Conservation (phyloP, 1,140 invertebrate genomes). For the Microplitis mediator region DNA sequence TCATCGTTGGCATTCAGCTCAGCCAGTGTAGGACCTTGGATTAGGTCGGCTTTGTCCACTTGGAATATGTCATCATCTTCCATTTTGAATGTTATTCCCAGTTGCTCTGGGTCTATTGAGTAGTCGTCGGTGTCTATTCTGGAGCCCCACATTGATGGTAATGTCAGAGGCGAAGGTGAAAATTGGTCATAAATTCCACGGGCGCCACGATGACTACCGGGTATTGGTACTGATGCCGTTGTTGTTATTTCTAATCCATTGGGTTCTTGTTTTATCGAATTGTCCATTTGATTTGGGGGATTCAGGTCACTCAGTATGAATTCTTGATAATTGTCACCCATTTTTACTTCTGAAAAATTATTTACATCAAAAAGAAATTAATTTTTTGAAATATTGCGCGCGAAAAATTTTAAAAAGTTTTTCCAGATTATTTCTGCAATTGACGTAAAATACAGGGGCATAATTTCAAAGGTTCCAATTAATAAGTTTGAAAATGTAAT, state of each 20-base stretch:
- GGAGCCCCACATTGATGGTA: conserved; percentile 46
- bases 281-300: conserved; percentile 42
- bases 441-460: no score
- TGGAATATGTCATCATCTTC: conserved; percentile 90
- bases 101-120: conserved; percentile 48
- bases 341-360: conserved; percentile 8
- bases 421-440: no score
- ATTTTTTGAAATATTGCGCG: no score
- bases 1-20: conserved; percentile 87
- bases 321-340: conserved; percentile 44
- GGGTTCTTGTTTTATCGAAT: conserved; percentile 50
- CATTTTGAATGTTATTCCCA: conserved; percentile 69
- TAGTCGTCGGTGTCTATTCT: conserved; percentile 48
- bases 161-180: conserved; percentile 54
- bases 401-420: no score
- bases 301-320: conserved; percentile 36
- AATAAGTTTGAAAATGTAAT: no score
- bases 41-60: conserved; percentile 84
- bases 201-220: conserved; percentile 51
- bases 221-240: conserved; percentile 58
- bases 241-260: conserved; percentile 46
- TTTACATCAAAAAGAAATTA: no score
- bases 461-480: no score
- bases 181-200: conserved; percentile 55
- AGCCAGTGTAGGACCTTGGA: conserved; percentile 82